Conservation (phyloP, 2,797 vertebrate genomes). For the Semaprochilodus insignis region DNA sequence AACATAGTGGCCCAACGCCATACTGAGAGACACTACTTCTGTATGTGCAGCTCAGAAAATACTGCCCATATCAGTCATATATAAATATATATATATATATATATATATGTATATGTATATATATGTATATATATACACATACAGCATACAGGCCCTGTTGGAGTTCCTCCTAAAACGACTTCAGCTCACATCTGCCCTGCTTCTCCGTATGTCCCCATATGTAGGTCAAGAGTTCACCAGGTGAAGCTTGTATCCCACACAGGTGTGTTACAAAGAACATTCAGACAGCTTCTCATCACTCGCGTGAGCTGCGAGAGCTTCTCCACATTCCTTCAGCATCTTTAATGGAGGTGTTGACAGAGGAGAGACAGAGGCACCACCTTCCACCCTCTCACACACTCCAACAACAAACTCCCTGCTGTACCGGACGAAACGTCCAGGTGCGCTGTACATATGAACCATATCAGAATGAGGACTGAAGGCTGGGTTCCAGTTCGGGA, state of each 20-base stretch:
- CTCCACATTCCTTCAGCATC: constrained; percentile 48
- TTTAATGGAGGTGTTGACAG: constrained; percentile 61
- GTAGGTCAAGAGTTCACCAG: constrained; percentile 58
- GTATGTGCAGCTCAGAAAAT: too few species aligned
- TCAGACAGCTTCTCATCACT: constrained; percentile 53
- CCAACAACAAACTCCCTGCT: constrained; percentile 47
- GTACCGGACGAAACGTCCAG: constrained; percentile 54
- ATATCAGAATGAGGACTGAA: constrained; percentile 24
- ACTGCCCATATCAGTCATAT: too few species aligned
- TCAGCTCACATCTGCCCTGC: constrained; percentile 21
- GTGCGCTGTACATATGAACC: constrained; percentile 54
- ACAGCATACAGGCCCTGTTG: not conserved
- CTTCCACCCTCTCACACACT: constrained; percentile 36
- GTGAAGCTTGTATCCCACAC: constrained; percentile 52
- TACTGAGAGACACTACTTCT: too few species aligned
- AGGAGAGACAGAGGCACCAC: constrained; percentile 22
- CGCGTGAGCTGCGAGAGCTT: constrained; percentile 14
- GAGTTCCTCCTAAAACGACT: not conserved
- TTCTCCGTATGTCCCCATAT: constrained; percentile 41
- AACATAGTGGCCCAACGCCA: too few species aligned
- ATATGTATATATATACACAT: too few species aligned
- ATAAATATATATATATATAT: too few species aligned
- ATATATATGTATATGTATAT: too few species aligned
- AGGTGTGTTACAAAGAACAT: constrained; percentile 60
- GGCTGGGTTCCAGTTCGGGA: constrained; percentile 34